Evolutionary conservation across 2,113 vertebrate species (phyloP), one percentile per base, ranked within the genome.

Genomic region (Mesocricetus auratus): DNA sequence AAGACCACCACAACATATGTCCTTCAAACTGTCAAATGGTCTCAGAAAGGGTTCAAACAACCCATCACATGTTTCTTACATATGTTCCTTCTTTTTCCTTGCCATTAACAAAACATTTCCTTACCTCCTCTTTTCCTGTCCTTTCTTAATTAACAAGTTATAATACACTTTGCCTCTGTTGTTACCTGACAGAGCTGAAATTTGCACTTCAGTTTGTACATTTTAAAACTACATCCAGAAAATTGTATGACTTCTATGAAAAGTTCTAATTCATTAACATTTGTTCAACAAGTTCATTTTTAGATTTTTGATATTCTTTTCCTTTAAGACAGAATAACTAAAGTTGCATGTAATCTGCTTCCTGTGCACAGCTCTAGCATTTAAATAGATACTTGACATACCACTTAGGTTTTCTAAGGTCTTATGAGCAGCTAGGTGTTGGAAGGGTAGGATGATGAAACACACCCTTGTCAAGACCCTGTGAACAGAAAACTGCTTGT

Each of bases 161-260:
- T 12, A 10, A 62, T 19, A 7, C 17, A 50, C 33, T 79, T 42
- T 87, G 9, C 42, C 85, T 94, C 74, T 29, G 29, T 6, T 21
- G 82, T 53, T 56, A 89, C 60, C 62, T 95, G 86, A 3, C 7
- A 0, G 3, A 79, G 69, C 50, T 88, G 62, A 78, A 50, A 50
- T 94, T 75, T 90, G 53, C n/a, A 60, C 9, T 60, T 42, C 36
- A 3, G 47, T 86, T 79, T 53, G 39, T 47, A 73, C 33, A 85
- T 93, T 79, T 96, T 62, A 91, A 78, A 88, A 83, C 26, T 19
- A 21, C 0, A n/a, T 16, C 17, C 68, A 78, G 73, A 93, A 95
- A 95, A 90, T 7, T 95, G 26, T 74, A 93, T 89, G 26, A 89
- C 78, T 94, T 97, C 90, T 91, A 82, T 31, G 82, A 29, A 89